phyloP scores from a whole-genome alignment of 2,797 vertebrate species.

The Mastacembelus armatus region DNA sequence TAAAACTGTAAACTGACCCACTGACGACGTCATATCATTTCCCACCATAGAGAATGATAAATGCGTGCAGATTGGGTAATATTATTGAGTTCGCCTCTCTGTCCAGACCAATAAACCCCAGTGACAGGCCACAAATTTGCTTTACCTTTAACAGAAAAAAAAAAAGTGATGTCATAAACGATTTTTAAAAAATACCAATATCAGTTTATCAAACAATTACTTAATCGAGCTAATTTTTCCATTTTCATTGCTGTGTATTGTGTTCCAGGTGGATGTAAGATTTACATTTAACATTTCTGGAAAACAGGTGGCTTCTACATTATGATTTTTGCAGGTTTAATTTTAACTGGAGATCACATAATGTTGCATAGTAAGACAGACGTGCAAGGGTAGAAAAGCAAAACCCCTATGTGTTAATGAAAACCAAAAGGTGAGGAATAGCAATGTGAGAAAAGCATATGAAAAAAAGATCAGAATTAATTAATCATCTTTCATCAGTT shows the following conservation, averaged over 20 bases:
- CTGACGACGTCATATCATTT: not conserved
- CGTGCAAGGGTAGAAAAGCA: not conserved
- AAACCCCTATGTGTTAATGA: conserved; percentile 38
- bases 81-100: too few relatives aligned
- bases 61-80: too few relatives aligned
- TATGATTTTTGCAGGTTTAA: conserved; percentile 19
- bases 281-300: conserved; percentile 21
- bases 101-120: too few relatives aligned
- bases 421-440: conserved; percentile 22
- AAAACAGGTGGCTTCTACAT: conserved; percentile 13
- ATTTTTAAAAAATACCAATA: not conserved
- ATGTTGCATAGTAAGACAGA: conserved; percentile 12
- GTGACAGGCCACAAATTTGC: too few relatives aligned
- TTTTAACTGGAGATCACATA: conserved; percentile 5
- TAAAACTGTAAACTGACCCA: not conserved
- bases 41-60: too few relatives aligned
- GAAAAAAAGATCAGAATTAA: conserved; percentile 38
- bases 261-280: conserved; percentile 4
- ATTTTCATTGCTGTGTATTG: not conserved
- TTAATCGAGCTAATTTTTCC: conserved; percentile 7
- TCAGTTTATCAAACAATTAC: conserved; percentile 29
- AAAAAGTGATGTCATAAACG: not conserved
- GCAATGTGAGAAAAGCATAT: conserved; percentile 20
- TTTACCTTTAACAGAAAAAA: not conserved
- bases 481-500: conserved; percentile 36